These are phyloP conservation scores for Chrysocyon brachyurus DNA, from an alignment of 2,797 vertebrate species.

Conservation along the genomic window DNA sequence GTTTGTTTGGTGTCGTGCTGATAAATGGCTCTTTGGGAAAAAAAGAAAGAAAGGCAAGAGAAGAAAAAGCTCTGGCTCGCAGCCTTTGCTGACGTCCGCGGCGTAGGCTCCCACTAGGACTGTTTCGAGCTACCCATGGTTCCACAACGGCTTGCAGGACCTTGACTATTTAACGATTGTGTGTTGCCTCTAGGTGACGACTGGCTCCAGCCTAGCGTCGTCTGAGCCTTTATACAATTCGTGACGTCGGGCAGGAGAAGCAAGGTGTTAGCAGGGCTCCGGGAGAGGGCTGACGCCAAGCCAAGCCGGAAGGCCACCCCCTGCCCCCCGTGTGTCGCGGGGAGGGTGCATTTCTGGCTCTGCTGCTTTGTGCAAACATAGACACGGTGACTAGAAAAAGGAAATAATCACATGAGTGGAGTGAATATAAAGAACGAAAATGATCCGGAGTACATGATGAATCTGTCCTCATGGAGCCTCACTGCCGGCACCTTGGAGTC, in stretches of 20 bases:
- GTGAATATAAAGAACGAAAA: conserved; percentile 1
- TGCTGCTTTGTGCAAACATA: conserved; percentile 22
- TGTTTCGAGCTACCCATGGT: not conserved
- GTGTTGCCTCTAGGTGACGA: not conserved
- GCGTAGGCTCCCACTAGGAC: not conserved
- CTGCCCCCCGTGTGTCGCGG: not conserved
- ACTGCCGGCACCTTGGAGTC: not conserved
- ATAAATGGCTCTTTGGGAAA: not conserved
- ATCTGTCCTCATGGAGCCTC: not conserved
- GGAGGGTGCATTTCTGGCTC: conserved; percentile 39
- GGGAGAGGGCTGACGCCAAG: not conserved
- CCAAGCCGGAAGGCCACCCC: not conserved
- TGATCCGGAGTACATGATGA: not conserved
- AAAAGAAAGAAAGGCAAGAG: not conserved
- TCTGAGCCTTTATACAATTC: not conserved
- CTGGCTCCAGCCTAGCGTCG: not conserved
- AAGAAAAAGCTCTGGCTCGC: not conserved
- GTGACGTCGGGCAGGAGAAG: not conserved
- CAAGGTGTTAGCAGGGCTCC: not conserved
- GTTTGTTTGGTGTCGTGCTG: not conserved
- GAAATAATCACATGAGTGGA: not conserved
- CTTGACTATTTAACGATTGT: not conserved
- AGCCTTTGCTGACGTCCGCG: not conserved
- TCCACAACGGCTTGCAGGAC: not conserved
- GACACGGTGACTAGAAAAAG: not conserved